Conservation (phyloP, 2,113 vertebrate species). For the Microcebus griseorufus region DNA sequence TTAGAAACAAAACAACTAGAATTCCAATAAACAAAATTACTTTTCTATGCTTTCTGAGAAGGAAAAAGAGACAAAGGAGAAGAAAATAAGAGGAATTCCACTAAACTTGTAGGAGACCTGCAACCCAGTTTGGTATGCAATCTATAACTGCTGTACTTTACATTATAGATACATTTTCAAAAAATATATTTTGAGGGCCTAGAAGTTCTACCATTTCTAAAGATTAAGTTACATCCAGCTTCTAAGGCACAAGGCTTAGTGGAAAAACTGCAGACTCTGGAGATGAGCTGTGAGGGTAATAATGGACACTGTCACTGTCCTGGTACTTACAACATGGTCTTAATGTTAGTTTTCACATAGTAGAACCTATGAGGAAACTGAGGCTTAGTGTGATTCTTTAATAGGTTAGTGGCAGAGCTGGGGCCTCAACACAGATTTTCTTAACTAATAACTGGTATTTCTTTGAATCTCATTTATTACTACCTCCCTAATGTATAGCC, state of each 20-base stretch:
- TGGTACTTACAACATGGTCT: background rate
- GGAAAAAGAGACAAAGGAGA: background rate
- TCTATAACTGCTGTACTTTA: background rate
- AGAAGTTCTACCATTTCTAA: background rate
- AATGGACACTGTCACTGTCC: background rate
- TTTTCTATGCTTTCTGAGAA: background rate
- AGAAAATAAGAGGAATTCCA: background rate
- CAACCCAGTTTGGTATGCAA: background rate
- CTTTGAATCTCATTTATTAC: background rate
- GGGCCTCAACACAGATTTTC: background rate
- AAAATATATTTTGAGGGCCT: background rate
- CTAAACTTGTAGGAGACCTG: background rate
- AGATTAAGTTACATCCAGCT: background rate
- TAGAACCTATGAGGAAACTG: background rate
- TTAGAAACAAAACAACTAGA: slow-evolving; percentile 28
- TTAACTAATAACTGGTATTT: background rate
- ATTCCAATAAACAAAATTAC: slow-evolving; percentile 22
- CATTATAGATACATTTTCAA: background rate
- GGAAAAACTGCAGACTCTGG: background rate
- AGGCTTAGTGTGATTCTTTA: background rate
- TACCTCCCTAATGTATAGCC: background rate
- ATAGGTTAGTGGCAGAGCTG: background rate
- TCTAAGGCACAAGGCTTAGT: background rate
- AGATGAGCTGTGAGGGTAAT: background rate
- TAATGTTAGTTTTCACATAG: background rate